Percentiles rank a stretch among this genome's conserved stretches.
These are phyloP conservation scores for Cebus imitator DNA, from an alignment of 2,113 vertebrate genomes.

Conservation along the genomic window DNA sequence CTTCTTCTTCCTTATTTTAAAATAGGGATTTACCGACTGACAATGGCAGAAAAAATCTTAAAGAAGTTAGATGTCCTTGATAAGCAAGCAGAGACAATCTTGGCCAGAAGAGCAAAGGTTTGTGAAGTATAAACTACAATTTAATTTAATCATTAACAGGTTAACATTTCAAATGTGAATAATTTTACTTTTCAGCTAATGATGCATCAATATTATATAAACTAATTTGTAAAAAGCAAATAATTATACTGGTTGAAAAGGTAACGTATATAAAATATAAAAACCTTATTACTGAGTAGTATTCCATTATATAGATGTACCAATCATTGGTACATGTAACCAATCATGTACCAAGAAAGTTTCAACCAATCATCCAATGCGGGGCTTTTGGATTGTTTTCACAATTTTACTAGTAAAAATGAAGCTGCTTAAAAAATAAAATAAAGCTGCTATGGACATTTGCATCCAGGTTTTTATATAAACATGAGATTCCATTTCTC, in stretches of 20 bases:
- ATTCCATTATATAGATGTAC: neutral
- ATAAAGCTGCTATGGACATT: neutral
- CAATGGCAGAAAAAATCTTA: conserved; percentile 59
- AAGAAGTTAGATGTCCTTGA: conserved; percentile 52
- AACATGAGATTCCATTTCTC: neutral
- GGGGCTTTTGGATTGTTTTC: neutral
- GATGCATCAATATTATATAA: neutral
- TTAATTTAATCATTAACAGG: neutral
- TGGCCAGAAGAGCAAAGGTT: conserved; percentile 59
- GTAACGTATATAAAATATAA: neutral
- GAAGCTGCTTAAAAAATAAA: neutral
- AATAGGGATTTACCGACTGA: conserved; percentile 39
- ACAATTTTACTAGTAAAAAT: conserved; percentile 17
- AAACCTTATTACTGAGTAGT: neutral
- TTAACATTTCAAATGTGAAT: neutral
- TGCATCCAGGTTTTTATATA: neutral
- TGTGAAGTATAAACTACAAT: neutral
- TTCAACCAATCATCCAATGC: neutral
- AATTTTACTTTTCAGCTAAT: conserved; percentile 37
- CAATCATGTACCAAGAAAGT: neutral
- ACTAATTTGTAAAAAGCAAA: neutral
- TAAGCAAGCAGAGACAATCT: conserved; percentile 19
- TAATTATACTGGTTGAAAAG: neutral
- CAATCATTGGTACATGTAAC: too few species aligned
- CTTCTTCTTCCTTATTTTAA: neutral